Conservation (phyloP, 35 echinoderm and acorn worm genomes). For the Anneissia japonica region DNA sequence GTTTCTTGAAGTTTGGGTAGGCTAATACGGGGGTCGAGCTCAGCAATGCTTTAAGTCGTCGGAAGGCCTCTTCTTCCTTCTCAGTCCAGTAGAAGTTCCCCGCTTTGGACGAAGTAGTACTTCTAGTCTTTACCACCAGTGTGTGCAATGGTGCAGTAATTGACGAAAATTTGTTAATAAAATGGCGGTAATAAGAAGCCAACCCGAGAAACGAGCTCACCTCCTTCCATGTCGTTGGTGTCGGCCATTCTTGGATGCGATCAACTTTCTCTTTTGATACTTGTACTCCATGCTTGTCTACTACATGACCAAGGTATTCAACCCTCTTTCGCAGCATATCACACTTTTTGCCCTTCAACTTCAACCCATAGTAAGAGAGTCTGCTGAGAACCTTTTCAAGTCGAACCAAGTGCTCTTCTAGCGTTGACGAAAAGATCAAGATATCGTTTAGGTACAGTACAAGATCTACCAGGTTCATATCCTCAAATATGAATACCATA, state of each 20-base stretch:
- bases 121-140: neutral
- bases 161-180: neutral
- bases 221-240: neutral
- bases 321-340: neutral
- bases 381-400: constrained; percentile 12
- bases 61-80: constrained; percentile 6
- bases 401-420: constrained; percentile 11
- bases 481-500: constrained; percentile 53
- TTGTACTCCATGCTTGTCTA: neutral
- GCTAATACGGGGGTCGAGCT: constrained; percentile 16
- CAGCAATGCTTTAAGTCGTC: constrained; percentile 3
- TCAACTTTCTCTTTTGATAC: constrained; percentile 11
- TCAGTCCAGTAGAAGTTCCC: constrained; percentile 22
- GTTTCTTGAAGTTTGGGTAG: constrained; percentile 16
- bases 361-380: neutral
- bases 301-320: constrained; percentile 16
- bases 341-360: constrained; percentile 42
- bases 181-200: neutral
- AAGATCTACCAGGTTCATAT: constrained; percentile 28
- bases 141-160: constrained; percentile 17
- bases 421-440: constrained; percentile 10
- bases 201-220: neutral
- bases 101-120: neutral
- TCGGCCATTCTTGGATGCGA: constrained; percentile 5
- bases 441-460: neutral